Percentiles rank a stretch among this genome's conserved stretches.
phyloP scores from a whole-genome alignment of 2,888 invertebrate genomes.

The Bellardia pandia region DNA sequence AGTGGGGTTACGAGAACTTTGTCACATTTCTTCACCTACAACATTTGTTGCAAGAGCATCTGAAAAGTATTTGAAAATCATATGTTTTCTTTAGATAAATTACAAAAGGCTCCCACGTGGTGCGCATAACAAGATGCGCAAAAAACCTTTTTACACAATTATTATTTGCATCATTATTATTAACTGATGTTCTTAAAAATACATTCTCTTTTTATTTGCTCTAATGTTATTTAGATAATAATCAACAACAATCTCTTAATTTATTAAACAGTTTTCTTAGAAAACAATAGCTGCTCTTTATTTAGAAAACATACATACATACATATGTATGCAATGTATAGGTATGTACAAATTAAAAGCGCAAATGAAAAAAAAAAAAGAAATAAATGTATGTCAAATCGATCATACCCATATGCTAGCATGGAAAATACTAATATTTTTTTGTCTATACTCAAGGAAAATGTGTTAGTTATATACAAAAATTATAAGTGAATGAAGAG shows the following conservation, averaged over 20 bases:
- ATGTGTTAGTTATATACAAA: background rate
- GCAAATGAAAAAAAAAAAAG: background rate
- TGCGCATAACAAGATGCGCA: conserved; percentile 68
- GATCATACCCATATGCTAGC: conserved; percentile 52
- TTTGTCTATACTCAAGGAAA: conserved; percentile 9
- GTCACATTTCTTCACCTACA: background rate
- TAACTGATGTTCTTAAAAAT: background rate
- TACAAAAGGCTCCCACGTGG: conserved; percentile 65
- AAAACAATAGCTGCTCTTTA: background rate
- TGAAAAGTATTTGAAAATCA: conserved; percentile 3
- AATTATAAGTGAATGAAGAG: no score
- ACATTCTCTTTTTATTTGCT: background rate
- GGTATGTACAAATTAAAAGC: background rate
- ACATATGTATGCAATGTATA: no score
- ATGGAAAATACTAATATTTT: background rate
- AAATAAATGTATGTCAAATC: conserved; percentile 62
- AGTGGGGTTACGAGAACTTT: background rate
- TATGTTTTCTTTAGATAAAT: conserved; percentile 38
- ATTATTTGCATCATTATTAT: conserved; percentile 7
- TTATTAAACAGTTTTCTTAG: conserved; percentile 13
- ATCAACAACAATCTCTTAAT: background rate
- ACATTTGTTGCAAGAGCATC: no score
- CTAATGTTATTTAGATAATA: conserved; percentile 1
- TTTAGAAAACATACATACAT: background rate
- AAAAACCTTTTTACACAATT: background rate